These are phyloP conservation scores for Platycheirus albimanus DNA, from an alignment of 2,888 invertebrate genomes.

Conservation along the genomic window DNA sequence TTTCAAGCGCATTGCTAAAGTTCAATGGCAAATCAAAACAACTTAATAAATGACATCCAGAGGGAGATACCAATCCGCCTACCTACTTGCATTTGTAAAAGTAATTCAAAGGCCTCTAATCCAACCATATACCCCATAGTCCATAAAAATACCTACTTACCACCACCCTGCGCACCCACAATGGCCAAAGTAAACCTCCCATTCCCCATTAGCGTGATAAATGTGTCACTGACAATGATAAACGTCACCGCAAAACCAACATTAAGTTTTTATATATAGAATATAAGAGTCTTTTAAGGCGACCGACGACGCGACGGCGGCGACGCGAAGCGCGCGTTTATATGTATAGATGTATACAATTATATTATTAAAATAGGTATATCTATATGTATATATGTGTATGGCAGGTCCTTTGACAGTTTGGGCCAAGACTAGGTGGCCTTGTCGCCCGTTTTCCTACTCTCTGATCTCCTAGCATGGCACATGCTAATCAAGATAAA, in stretches of 20 bases:
- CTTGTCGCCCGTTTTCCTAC: background rate
- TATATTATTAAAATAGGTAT: no score
- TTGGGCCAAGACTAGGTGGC: background rate
- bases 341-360: no score
- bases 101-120: constrained; percentile 40
- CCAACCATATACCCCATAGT: constrained; percentile 10
- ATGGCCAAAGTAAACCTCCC: constrained; percentile 23
- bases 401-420: constrained; percentile 12
- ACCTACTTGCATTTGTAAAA: constrained; percentile 42
- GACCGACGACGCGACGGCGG: background rate
- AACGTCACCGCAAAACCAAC: constrained; percentile 67
- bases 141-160: no score
- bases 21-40: constrained; percentile 67
- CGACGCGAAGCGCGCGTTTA: background rate
- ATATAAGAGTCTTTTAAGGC: constrained; percentile 40
- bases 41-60: constrained; percentile 46
- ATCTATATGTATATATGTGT: no score
- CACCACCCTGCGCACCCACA: no score
- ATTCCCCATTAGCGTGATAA: constrained; percentile 68
- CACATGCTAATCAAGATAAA: constrained; percentile 73
- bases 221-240: constrained; percentile 72
- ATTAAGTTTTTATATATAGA: constrained; percentile 52
- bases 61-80: constrained; percentile 22
- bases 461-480: constrained; percentile 8
- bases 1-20: constrained; percentile 50